phyloP scores from a whole-genome alignment of 1,140 invertebrate genomes.

The Antheraea pernyi region DNA sequence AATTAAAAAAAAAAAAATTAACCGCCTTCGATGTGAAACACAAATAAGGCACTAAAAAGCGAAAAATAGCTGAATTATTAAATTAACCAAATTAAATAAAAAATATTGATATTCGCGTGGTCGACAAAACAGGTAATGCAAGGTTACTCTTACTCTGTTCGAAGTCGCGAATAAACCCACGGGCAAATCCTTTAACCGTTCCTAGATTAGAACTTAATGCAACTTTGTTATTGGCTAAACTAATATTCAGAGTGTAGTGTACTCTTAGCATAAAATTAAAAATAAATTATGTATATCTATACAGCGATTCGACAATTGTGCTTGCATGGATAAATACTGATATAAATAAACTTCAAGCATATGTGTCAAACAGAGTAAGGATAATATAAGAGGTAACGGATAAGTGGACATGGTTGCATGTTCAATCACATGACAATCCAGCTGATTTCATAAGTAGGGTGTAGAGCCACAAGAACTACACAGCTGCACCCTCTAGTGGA shows the following conservation, averaged over 20 bases:
- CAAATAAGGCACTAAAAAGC: no score
- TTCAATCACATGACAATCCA: constrained; percentile 28
- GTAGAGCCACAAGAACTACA: no score
- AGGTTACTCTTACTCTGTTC: constrained; percentile 23
- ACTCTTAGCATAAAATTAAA: constrained; percentile 17
- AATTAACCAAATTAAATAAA: no score
- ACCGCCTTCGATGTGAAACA: no score
- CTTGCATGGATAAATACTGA: constrained; percentile 49
- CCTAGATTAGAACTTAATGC: constrained; percentile 23
- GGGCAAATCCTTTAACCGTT: constrained; percentile 18
- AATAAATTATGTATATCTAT: constrained; percentile 18
- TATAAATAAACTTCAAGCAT: constrained; percentile 38
- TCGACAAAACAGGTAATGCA: no score
- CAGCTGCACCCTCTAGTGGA: no score
- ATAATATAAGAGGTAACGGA: constrained; percentile 43
- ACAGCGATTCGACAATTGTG: constrained; percentile 56
- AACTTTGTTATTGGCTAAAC: constrained; percentile 20
- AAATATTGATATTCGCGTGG: no score
- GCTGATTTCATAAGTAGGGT: constrained; percentile 35
- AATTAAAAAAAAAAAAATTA: no score
- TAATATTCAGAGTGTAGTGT: constrained; percentile 14
- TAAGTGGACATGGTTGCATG: constrained; percentile 18
- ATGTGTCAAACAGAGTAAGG: constrained; percentile 53
- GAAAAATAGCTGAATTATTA: no score
- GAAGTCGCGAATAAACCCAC: constrained; percentile 18